These are phyloP conservation scores for Cryptus armator DNA, from an alignment of 2,888 invertebrate species.

Conservation along the genomic window DNA sequence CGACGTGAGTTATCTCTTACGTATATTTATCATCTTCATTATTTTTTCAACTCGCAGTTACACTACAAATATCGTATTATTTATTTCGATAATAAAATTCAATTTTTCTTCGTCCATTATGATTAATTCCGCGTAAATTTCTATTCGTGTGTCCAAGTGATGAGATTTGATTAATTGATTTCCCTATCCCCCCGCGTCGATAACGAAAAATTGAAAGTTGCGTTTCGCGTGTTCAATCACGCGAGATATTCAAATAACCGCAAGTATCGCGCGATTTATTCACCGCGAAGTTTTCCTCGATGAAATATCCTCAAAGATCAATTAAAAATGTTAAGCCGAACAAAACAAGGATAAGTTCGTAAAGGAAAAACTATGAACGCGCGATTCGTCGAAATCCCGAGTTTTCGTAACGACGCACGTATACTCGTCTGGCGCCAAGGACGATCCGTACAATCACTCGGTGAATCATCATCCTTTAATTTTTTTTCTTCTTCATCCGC, in stretches of 20 bases:
- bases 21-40: neutral
- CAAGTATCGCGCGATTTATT: neutral
- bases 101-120: neutral
- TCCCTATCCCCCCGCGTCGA: neutral
- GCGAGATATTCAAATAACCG: neutral
- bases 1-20: slow-evolving; percentile 74
- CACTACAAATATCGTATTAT: neutral
- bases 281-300: neutral
- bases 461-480: slow-evolving; percentile 60
- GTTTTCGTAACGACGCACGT: slow-evolving; percentile 22
- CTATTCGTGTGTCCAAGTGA: neutral
- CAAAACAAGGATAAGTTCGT: slow-evolving; percentile 12
- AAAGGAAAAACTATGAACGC: neutral
- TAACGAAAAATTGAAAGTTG: neutral
- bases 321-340: neutral
- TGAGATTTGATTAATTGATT: neutral
- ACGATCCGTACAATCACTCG: slow-evolving; percentile 52
- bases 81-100: neutral
- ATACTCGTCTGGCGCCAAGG: slow-evolving; percentile 51
- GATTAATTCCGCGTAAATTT: neutral
- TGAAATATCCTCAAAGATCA: neutral
- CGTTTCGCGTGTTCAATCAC: neutral
- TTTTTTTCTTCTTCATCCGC: slow-evolving; percentile 32
- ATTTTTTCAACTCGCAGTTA: neutral
- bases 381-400: slow-evolving; percentile 29